Percentiles rank a stretch among this genome's conserved stretches.
Conservation (phyloP, 2,113 vertebrate genomes). For the Syngnathus floridae region DNA sequence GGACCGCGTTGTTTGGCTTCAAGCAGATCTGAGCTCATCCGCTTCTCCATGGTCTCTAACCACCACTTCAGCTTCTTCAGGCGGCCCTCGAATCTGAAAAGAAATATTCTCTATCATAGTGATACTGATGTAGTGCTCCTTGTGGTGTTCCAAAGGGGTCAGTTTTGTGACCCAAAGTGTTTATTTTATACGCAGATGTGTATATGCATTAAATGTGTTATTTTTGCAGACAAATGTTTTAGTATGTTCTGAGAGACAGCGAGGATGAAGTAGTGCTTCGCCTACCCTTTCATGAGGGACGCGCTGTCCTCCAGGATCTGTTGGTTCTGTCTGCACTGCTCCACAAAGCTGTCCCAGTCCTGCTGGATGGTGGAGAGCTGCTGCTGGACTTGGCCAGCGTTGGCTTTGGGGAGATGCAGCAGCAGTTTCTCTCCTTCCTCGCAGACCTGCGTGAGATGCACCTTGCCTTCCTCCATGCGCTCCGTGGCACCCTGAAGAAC, state of each 20-base stretch:
- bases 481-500: slow-evolving; percentile 75
- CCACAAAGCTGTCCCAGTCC: slow-evolving; percentile 86
- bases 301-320: slow-evolving; percentile 82
- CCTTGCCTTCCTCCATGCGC: slow-evolving; percentile 79
- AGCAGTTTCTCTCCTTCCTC: slow-evolving; percentile 86
- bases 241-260: too few relatives aligned
- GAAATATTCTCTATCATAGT: background rate
- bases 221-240: too few relatives aligned
- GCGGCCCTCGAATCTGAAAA: slow-evolving; percentile 81
- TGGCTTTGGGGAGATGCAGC: slow-evolving; percentile 79
- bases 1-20: slow-evolving; percentile 77
- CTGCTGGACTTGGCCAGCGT: slow-evolving; percentile 81
- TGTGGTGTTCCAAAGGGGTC: too few relatives aligned
- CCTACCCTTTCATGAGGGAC: slow-evolving; percentile 71
- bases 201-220: too few relatives aligned
- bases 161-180: too few relatives aligned
- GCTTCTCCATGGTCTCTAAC: slow-evolving; percentile 85
- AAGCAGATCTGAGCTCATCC: slow-evolving; percentile 77
- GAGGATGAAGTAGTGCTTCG: background rate
- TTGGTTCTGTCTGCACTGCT: slow-evolving; percentile 82
- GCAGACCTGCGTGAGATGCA: slow-evolving; percentile 78
- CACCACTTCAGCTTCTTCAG: slow-evolving; percentile 82
- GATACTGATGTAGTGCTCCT: too few relatives aligned
- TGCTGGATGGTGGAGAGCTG: slow-evolving; percentile 82
- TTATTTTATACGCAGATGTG: too few relatives aligned